These are phyloP conservation scores for Huso huso DNA, from an alignment of 2,797 vertebrate genomes.

Conservation along the genomic window DNA sequence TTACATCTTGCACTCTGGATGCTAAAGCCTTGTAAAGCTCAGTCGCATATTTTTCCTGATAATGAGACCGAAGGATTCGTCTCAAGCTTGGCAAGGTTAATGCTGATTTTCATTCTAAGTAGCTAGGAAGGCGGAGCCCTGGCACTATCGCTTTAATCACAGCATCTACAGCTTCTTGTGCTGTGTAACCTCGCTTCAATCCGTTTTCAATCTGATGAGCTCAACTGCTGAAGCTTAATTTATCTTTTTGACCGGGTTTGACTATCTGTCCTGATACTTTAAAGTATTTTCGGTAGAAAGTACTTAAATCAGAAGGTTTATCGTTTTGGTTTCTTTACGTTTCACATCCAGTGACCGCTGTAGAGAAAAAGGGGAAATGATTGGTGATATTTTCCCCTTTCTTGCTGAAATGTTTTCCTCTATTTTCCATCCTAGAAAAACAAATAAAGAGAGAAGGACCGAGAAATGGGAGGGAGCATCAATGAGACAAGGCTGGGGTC, in stretches of 20 bases:
- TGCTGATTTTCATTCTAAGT: slow-evolving; percentile 13
- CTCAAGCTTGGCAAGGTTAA: slow-evolving; percentile 8
- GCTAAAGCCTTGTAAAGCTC: slow-evolving; percentile 18
- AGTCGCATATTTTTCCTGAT: slow-evolving; percentile 8
- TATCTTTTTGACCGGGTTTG: slow-evolving; percentile 8
- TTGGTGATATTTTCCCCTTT: no score
- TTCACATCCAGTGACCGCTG: no score
- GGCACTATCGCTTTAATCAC: slow-evolving; percentile 8
- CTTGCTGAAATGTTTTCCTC: no score
- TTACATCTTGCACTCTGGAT: slow-evolving; percentile 8
- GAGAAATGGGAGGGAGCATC: no score
- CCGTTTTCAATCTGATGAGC: slow-evolving; percentile 10
- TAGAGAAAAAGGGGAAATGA: no score
- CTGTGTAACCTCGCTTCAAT: slow-evolving; percentile 3
- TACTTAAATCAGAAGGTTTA: no score
- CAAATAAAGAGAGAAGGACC: no score
- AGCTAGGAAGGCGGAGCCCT: slow-evolving; percentile 16
- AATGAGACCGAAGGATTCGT: slow-evolving; percentile 13
- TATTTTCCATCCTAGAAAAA: no score
- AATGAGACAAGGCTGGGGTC: no score
- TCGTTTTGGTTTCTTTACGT: no score
- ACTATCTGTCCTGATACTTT: slow-evolving; percentile 17
- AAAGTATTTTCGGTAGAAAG: background rate
- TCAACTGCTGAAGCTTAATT: slow-evolving; percentile 9
- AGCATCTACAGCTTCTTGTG: slow-evolving; percentile 7